Base-by-base conservation (phyloP, 1,140 invertebrate genomes). In the Lordiphosa clarofinis region DNA sequence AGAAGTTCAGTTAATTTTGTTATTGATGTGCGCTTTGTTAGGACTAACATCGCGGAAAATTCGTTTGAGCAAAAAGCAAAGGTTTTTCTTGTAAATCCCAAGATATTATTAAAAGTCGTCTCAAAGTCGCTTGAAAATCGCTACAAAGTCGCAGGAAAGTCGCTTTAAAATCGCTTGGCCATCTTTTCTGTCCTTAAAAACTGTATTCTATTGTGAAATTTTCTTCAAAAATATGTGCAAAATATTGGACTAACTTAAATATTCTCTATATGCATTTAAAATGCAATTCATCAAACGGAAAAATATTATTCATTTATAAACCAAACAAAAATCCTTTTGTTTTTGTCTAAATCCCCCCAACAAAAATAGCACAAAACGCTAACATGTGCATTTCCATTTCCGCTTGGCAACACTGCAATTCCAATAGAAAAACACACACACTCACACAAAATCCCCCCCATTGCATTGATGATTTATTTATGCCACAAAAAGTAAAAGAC, bases 401-500 rank as follows among this genome's bases (percentile, higher is more conserved):
- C 54, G 74, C 35, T 74, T 50, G 39, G 48, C 44, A 36, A 63
- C 43, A 56, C 46, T 76, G 73, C 73, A 76, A 50, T 76, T 49
- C 21, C 11, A 68, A 35, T 31, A n/a, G 33, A 36, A 13, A 13
- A 40, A 49, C 33, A 38, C 19, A 19, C 19, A 36, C 40, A 60
- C 21, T 12, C 7, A 57, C 56, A 64, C 53, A 50, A 58, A 24
- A 56, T 56, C 36, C 60, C 66, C 24, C 37, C 31, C 37, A 72
- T 57, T 72, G 72, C 67, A 76, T 59, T 62, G 76, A 84, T 81
- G 76, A 81, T 81, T 81, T 81, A 81, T 81, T 84, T 76, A 81
- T 72, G 76, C 71, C 15, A 48, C 13, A 31, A 35, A 40, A 46
- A 2, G 21, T 5, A 24, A 24, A 4, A 24, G 21, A 52, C 40